Evolutionary conservation across 2,888 invertebrate species (phyloP).

Genomic region (Cynaeus angustus): DNA sequence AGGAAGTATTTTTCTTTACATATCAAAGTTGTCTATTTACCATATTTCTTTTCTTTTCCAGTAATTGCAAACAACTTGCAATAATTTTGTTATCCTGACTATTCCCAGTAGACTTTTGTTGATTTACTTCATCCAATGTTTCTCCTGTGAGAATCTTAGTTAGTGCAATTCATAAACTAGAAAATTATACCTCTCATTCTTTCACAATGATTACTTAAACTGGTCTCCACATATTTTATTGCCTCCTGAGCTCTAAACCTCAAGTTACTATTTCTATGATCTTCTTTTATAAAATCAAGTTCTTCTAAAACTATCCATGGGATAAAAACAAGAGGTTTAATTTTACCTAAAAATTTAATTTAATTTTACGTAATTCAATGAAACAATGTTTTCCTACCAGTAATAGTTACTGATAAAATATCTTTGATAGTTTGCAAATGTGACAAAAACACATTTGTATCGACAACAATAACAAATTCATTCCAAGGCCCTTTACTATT

Average conservation of each 20-base stretch:
- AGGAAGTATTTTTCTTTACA: too few species aligned
- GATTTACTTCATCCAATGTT: slow-evolving; percentile 74
- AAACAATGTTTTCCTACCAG: slow-evolving; percentile 49
- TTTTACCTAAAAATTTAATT: slow-evolving; percentile 57
- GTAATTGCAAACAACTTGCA: slow-evolving; percentile 75
- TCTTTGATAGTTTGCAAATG: slow-evolving; percentile 68
- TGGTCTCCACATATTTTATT: slow-evolving; percentile 74
- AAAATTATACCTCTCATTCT: slow-evolving; percentile 71
- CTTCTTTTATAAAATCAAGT: slow-evolving; percentile 74
- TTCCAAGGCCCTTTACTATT: not conserved
- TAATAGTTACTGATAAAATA: slow-evolving; percentile 58
- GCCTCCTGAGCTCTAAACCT: slow-evolving; percentile 67
- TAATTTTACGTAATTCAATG: not conserved
- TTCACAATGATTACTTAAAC: slow-evolving; percentile 67
- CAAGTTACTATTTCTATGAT: slow-evolving; percentile 55
- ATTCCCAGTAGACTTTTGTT: slow-evolving; percentile 74
- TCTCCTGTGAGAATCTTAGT: slow-evolving; percentile 71
- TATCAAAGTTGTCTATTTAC: too few species aligned
- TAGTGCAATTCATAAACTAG: not conserved
- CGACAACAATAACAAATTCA: slow-evolving; percentile 69
- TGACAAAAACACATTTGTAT: slow-evolving; percentile 73
- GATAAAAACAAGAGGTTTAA: slow-evolving; percentile 71
- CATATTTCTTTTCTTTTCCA: slow-evolving; percentile 73
- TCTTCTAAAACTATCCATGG: slow-evolving; percentile 79
- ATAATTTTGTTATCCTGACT: slow-evolving; percentile 77